phyloP scores from a whole-genome alignment of 1,140 invertebrate species.

The Cherax destructor region DNA sequence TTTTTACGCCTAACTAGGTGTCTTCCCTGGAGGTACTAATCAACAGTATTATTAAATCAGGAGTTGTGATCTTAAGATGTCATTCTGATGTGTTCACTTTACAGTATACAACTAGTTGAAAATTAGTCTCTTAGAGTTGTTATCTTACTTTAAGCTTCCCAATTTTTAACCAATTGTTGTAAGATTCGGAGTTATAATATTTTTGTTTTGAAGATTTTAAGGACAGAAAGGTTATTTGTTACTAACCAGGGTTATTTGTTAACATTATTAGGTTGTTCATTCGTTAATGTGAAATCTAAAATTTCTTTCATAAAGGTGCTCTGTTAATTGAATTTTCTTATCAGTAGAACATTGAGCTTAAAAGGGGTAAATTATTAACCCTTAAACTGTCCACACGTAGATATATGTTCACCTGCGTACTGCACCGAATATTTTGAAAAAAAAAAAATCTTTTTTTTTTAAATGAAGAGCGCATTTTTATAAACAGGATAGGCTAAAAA shows the following conservation, averaged over 20 bases:
- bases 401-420: too few relatives aligned
- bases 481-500: too few relatives aligned
- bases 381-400: too few relatives aligned
- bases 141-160: neutral
- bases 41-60: neutral
- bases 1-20: slow-evolving; percentile 44
- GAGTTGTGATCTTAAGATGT: neutral
- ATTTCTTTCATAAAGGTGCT: too few relatives aligned
- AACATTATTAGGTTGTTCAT: neutral
- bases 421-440: too few relatives aligned
- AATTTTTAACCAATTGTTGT: neutral
- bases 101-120: neutral
- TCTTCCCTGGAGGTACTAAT: slow-evolving; percentile 46
- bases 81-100: neutral
- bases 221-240: neutral
- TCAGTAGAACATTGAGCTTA: too few relatives aligned
- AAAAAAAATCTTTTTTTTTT: too few relatives aligned
- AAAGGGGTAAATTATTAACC: too few relatives aligned
- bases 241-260: too few relatives aligned
- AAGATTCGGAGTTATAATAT: neutral
- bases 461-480: too few relatives aligned
- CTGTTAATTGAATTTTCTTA: too few relatives aligned
- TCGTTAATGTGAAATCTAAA: too few relatives aligned
- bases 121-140: neutral
- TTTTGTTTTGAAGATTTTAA: neutral